Conservation (phyloP, 2,797 vertebrate species). For the Pteronotus mesoamericanus region DNA sequence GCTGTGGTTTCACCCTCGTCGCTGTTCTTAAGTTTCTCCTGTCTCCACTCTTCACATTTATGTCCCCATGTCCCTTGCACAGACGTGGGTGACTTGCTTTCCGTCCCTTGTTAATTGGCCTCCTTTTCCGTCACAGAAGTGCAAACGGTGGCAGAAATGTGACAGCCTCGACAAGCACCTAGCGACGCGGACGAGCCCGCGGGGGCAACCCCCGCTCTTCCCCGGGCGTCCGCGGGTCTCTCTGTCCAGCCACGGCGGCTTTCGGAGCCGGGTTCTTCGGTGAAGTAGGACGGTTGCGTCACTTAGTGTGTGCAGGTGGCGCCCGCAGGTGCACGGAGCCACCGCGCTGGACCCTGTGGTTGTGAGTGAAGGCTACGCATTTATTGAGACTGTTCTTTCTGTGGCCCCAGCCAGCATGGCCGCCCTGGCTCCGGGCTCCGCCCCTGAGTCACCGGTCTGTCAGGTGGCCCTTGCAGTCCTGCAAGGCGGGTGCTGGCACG, state of each 20-base stretch:
- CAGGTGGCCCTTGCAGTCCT: not conserved
- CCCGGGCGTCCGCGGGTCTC: not conserved
- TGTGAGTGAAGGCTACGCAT: not conserved
- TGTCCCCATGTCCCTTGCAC: not conserved
- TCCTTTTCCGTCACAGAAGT: not conserved
- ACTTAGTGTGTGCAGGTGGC: rapidly evolving
- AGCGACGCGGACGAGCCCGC: not conserved
- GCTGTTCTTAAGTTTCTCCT: constrained; percentile 16
- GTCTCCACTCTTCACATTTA: constrained; percentile 18
- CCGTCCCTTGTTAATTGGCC: constrained; percentile 64
- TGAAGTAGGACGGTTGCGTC: rapidly evolving
- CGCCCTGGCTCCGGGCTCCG: rapidly evolving
- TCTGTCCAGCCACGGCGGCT: not conserved
- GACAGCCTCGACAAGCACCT: constrained; percentile 34
- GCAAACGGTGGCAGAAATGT: constrained; percentile 60
- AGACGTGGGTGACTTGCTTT: not conserved
- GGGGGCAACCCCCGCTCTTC: constrained; percentile 25
- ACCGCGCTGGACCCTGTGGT: rapidly evolving
- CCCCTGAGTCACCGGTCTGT: not conserved
- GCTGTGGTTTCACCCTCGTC: not conserved
- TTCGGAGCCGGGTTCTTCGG: not conserved
- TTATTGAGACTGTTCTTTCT: not conserved
- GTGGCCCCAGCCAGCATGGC: rapidly evolving
- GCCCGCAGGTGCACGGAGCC: rapidly evolving
- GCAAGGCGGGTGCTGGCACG: rapidly evolving